phyloP scores from a whole-genome alignment of 64 coral and sea anemone species.

The Catalaphyllia jardinei region DNA sequence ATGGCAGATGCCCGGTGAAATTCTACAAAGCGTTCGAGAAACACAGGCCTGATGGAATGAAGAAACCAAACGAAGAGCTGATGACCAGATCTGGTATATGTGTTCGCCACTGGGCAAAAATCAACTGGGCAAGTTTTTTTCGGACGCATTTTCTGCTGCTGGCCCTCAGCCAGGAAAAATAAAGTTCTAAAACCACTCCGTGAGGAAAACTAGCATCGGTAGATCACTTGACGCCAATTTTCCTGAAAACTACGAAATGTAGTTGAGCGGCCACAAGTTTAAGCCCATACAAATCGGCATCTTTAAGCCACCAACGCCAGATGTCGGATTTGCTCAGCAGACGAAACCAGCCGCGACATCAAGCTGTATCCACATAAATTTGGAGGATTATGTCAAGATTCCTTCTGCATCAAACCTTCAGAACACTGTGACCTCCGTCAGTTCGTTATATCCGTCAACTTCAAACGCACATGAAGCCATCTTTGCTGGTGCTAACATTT shows the following conservation, averaged over 20 bases:
- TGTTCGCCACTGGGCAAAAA: slow-evolving; percentile 13
- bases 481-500: too few species aligned
- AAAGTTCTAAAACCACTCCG: slow-evolving; percentile 24
- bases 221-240: slow-evolving; percentile 16
- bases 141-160: background rate
- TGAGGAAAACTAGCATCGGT: slow-evolving; percentile 41
- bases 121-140: slow-evolving; percentile 12
- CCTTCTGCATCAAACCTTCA: background rate
- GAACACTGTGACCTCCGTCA: background rate
- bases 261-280: slow-evolving; percentile 17
- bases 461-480: background rate
- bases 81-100: slow-evolving; percentile 13
- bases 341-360: too few species aligned
- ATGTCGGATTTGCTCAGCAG: too few species aligned
- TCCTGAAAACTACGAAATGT: slow-evolving; percentile 34
- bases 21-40: too few species aligned
- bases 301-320: too few species aligned
- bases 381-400: too few species aligned
- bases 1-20: too few species aligned
- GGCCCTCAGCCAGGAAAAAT: background rate
- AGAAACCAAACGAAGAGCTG: background rate
- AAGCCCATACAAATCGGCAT: too few species aligned
- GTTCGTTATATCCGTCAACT: background rate
- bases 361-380: too few species aligned
- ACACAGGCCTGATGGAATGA: too few species aligned